phyloP scores from a whole-genome alignment of 2,888 invertebrate species.

The Drosophila limbata region DNA sequence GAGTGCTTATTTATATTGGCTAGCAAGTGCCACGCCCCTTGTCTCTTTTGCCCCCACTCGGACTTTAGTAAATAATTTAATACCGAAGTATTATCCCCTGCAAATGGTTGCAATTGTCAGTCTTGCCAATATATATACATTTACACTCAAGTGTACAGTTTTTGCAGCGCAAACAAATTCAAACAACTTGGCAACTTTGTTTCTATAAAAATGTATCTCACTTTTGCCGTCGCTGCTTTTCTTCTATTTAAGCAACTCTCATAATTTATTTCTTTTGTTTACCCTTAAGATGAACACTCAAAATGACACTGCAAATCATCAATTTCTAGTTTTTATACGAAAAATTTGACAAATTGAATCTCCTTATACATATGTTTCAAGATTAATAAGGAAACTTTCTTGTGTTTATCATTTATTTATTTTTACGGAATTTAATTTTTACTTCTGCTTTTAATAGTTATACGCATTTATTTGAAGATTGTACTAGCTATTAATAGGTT shows the following conservation, averaged over 20 bases:
- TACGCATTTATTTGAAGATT: not conserved
- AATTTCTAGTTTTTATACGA: not conserved
- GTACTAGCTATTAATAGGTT: not conserved
- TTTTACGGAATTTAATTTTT: not conserved
- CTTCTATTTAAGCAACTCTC: constrained; percentile 1
- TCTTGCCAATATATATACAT: constrained; percentile 14
- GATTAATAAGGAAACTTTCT: not conserved
- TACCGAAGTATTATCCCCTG: constrained; percentile 62
- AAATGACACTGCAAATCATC: not conserved
- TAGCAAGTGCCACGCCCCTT: constrained; percentile 46
- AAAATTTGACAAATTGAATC: constrained; percentile 8
- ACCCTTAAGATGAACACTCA: constrained; percentile 3
- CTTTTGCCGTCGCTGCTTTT: constrained; percentile 1
- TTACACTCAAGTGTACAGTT: constrained; percentile 56
- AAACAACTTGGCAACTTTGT: constrained; percentile 58
- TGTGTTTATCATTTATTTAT: not conserved
- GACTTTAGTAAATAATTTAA: constrained; percentile 56
- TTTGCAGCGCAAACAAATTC: constrained; percentile 66
- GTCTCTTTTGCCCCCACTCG: not conserved
- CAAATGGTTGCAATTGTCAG: constrained; percentile 39
- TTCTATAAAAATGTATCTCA: constrained; percentile 19
- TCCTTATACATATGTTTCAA: not conserved
- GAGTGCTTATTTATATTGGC: constrained; percentile 75
- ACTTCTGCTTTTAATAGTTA: not conserved
- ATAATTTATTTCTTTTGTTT: constrained; percentile 12